A percentile compares a stretch with the other conserved stretches of the same genome.
phyloP scores from a whole-genome alignment of 2,113 vertebrate species.

The Rhadina sibilatrix region DNA sequence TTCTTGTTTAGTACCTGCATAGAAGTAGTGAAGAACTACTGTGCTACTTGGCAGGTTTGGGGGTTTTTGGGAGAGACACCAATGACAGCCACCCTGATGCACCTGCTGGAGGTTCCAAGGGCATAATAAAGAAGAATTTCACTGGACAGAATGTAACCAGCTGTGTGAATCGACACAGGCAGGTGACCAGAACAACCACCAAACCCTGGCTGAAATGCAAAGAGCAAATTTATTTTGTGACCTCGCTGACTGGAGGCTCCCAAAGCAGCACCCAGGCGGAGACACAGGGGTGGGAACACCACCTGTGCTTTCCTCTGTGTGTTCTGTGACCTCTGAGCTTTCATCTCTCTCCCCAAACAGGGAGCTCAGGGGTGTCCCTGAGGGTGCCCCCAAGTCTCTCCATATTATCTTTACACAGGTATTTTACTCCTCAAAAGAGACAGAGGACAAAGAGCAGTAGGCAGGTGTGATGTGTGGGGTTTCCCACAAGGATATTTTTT shows the following conservation, averaged over 20 bases:
- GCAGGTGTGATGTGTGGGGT: too few species aligned
- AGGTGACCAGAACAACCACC: neutral
- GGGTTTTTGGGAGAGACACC: neutral
- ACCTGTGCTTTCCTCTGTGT: neutral
- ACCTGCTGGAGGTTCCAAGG: neutral
- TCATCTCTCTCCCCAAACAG: neutral
- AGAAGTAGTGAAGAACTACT: neutral
- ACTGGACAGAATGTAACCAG: neutral
- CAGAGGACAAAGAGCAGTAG: neutral
- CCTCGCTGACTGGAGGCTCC: fast-evolving
- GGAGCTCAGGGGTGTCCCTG: neutral
- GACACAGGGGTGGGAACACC: neutral
- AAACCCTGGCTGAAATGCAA: neutral
- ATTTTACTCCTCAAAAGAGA: neutral
- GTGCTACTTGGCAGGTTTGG: neutral
- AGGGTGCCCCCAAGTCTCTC: neutral
- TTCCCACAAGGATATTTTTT: neutral
- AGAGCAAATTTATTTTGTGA: neutral
- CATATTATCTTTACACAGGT: too few species aligned
- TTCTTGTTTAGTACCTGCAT: neutral
- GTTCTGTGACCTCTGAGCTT: neutral
- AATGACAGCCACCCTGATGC: fast-evolving
- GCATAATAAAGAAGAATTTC: neutral
- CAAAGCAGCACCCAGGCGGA: fast-evolving
- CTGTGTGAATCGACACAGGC: fast-evolving